Evolutionary conservation across 2,113 vertebrate genomes (phyloP), one percentile per base, ranked within the genome.

Genomic region (Emydocephalus ijimae): DNA sequence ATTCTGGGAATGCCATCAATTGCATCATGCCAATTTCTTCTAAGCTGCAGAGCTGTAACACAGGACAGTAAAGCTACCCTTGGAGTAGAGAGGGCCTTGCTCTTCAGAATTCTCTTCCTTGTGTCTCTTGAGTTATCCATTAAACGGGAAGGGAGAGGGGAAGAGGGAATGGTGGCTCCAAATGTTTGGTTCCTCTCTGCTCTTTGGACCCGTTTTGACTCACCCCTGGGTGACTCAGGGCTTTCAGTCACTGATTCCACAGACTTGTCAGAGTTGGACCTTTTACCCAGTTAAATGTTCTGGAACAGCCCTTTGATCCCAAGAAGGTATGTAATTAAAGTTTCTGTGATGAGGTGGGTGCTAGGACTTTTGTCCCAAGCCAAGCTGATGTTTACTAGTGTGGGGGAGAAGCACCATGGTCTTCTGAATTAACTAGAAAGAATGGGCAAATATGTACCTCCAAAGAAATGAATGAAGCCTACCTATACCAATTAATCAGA

Each of bases 221-320:
- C 90, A 85, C 26, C 10, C 8, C 45, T 1, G 43, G n/a, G 87
- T 64, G 90, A 93, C 85, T 85, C 45, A 59, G 5, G 11, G 21
- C n/a, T 24, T 34, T 89, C 24, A 54, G 43, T 89, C 74, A 57
- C 52, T 91, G 90, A 91, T 54, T 43, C 52, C 55, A 14, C 43
- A 34, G 92, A 45, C 43, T 54, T 55, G 61, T 39, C 34, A 59
- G 55, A 20, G n/a, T 52, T n/a, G 39, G 29, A 89, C 64, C 69
- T 93, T 89, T 89, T 54, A n/a, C 90, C 87, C 29, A 91, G 52
- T 54, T 89, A 85, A 61, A 89, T 87, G 59, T 74, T 74, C 50
- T n/a, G 39, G 26, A 87, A 64, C 85, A 61, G n/a, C 59, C 57
- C 48, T 64, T 88, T 26, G 85, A 45, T 52, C 88, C 34, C 54